A percentile compares a stretch with the other conserved stretches of the same genome.
Evolutionary conservation across 2,888 invertebrate species (phyloP).

Genomic region (Dinocampus coccinellae): DNA sequence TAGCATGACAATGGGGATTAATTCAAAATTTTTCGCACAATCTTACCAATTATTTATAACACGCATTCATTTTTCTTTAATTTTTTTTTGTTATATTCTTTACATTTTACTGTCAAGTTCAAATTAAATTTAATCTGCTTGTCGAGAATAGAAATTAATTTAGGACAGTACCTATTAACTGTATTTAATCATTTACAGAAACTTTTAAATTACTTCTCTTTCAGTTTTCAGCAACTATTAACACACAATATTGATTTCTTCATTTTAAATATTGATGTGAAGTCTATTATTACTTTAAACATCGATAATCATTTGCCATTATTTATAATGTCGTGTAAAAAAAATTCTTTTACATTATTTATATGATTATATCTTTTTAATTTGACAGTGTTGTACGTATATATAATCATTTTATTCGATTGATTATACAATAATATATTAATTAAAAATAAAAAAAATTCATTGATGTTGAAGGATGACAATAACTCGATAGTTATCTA

Average conservation of each 20-base stretch:
- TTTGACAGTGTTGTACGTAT: background rate
- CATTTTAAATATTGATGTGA: constrained; percentile 18
- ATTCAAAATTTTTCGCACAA: constrained; percentile 36
- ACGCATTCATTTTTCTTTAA: constrained; percentile 12
- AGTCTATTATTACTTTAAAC: constrained; percentile 9
- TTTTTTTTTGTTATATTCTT: background rate
- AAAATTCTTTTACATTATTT: constrained; percentile 33
- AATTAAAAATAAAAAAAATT: too few relatives aligned
- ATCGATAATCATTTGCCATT: constrained; percentile 29
- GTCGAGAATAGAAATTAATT: constrained; percentile 4
- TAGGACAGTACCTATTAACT: constrained; percentile 6
- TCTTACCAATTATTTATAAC: constrained; percentile 29
- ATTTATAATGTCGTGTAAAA: constrained; percentile 34
- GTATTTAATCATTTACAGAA: background rate
- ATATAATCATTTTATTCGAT: background rate
- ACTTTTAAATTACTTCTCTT: constrained; percentile 20
- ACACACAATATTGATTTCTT: constrained; percentile 30
- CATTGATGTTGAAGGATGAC: background rate
- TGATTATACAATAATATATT: background rate
- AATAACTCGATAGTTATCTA: background rate
- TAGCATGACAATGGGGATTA: constrained; percentile 63
- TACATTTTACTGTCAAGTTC: background rate
- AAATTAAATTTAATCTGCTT: background rate
- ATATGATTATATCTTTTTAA: constrained; percentile 9
- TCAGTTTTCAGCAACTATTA: constrained; percentile 33